These are phyloP conservation scores for Leiothrix lutea DNA, from an alignment of 2,113 vertebrate species.

Conservation along the genomic window DNA sequence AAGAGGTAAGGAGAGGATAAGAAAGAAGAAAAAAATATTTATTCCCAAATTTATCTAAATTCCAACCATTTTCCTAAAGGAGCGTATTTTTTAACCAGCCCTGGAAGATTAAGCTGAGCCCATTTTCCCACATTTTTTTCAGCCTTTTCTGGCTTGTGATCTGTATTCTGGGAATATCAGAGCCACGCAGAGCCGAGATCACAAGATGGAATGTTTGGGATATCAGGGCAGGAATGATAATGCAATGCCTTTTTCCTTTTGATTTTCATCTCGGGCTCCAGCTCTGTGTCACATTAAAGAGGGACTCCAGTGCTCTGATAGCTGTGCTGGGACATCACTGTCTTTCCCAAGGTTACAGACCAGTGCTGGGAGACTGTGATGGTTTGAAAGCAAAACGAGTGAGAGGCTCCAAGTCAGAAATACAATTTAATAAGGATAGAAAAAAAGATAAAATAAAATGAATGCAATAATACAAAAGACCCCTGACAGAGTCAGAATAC, in stretches of 20 bases:
- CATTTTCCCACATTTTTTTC: fast-evolving
- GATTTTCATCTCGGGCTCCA: background rate
- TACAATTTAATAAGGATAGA: too few relatives aligned
- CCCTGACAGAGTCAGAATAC: too few relatives aligned
- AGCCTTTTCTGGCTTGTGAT: background rate
- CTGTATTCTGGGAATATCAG: background rate
- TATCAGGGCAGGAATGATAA: background rate
- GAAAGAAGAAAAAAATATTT: background rate
- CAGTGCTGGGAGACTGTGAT: background rate
- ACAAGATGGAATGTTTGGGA: background rate
- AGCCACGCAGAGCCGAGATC: background rate
- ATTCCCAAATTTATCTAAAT: background rate
- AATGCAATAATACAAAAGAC: too few relatives aligned
- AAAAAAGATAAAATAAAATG: too few relatives aligned
- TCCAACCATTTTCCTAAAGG: background rate
- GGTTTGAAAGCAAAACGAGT: too few relatives aligned
- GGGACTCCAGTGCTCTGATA: background rate
- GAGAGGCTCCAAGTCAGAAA: too few relatives aligned
- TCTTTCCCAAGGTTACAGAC: conserved; percentile 1
- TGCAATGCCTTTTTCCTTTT: background rate
- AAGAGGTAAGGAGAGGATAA: background rate
- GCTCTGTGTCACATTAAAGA: background rate
- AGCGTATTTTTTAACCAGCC: background rate
- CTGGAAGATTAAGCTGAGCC: background rate
- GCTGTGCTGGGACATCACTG: background rate